Base-by-base conservation (phyloP, 1,140 invertebrate genomes). In the Medauroidea extradentata region DNA sequence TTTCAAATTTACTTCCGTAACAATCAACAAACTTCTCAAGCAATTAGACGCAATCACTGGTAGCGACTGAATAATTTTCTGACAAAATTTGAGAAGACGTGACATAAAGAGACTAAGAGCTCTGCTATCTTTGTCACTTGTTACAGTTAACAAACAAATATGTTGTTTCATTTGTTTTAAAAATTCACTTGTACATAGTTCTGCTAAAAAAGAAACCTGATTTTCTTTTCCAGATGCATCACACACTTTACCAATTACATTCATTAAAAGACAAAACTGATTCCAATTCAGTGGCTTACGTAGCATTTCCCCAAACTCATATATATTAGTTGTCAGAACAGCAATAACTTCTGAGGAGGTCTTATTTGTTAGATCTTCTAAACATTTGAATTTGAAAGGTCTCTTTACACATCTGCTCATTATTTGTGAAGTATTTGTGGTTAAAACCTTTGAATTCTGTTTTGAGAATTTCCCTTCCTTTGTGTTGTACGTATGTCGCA, bases 171-270 rank as follows among this genome's bases (percentile, higher is more conserved):
- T 18, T 14, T 54, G 34, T n/a, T 62, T 43, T 13, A 77, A 69
- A 64, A 77, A 79, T 23, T 70, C 62, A 0, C 71, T 69, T 62
- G 73, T 69, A 51, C 71, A 73, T 19, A 75, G 48, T 11, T 67
- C 66, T n/a, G 73, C 58, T 2, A 80, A 57, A n/a, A 79, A 51
- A 57, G 69, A 67, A 1, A 62, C 55, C 62, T 75, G 76, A 11
- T 71, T 59, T 46, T 73, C 67, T 29, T 69, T 68, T 51, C 78
- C 77, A 8, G 69, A 63, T 1, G 71, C 71, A 43, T 63, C 43
- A 24, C 70, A 72, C 13, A 74, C 53, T 70, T 74, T 77, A 3
- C 68, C 53, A 29, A 77, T 29, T 16, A 77, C 61, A 65, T 71
- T 64, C 11, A 66, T 19, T 7, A 68, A 43, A 2, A 67, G 42